phyloP scores from a whole-genome alignment of 2,888 invertebrate genomes.

The Phengaris arion region DNA sequence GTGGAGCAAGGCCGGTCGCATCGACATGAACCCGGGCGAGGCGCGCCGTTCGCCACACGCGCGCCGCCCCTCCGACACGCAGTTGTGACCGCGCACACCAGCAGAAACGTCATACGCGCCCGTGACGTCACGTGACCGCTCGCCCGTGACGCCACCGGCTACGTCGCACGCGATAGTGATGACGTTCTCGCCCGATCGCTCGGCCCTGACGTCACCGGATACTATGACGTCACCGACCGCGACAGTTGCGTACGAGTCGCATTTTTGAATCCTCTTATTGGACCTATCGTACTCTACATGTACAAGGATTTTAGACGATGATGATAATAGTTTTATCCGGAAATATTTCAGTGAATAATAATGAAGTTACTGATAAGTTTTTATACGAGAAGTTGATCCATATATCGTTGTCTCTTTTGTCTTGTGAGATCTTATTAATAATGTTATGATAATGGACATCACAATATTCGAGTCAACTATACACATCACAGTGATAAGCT shows the following conservation, averaged over 20 bases:
- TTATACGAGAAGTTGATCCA: neutral
- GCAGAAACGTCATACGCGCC: neutral
- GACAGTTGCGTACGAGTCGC: conserved; percentile 53
- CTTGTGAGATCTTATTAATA: neutral
- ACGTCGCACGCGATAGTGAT: neutral
- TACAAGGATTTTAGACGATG: neutral
- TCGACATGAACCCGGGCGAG: conserved; percentile 82
- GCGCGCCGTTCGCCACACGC: conserved; percentile 35
- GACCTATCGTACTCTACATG: neutral
- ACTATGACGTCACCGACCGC: neutral
- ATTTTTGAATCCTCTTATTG: conserved; percentile 45
- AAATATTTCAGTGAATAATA: neutral
- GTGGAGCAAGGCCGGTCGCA: conserved; percentile 92
- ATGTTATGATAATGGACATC: neutral
- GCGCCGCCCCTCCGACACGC: conserved; percentile 52
- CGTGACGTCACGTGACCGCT: neutral
- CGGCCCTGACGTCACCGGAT: neutral
- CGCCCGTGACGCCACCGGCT: neutral
- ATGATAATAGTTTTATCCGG: neutral
- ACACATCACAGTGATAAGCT: neutral
- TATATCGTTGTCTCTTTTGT: neutral
- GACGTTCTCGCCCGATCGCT: conserved; percentile 5
- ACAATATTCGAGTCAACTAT: neutral
- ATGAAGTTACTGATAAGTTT: neutral
- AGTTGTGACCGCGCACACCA: conserved; percentile 55